Percentiles rank a stretch among this genome's conserved stretches.
These are phyloP conservation scores for Lithobates sylvaticus DNA, from an alignment of 2,797 vertebrate species.

Conservation along the genomic window DNA sequence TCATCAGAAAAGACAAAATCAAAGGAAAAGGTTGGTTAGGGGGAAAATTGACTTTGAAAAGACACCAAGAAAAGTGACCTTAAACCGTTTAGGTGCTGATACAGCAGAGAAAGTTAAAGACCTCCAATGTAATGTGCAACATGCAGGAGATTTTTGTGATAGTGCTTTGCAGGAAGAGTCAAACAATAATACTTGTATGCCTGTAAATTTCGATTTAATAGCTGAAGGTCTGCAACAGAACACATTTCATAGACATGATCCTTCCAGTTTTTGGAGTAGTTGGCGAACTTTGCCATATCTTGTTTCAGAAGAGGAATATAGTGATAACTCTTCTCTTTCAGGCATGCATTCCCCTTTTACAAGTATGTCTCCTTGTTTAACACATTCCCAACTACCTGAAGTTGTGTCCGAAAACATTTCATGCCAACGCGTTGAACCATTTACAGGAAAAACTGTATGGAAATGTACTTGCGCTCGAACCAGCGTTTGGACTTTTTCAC, in stretches of 20 bases:
- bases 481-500: slow-evolving; percentile 64
- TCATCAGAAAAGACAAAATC: background rate
- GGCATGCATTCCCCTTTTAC: background rate
- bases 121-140: background rate
- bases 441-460: slow-evolving; percentile 41
- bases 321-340: background rate
- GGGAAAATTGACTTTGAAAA: background rate
- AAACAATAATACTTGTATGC: slow-evolving; percentile 24
- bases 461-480: slow-evolving; percentile 76
- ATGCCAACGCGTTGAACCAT: slow-evolving; percentile 44
- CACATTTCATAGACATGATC: background rate
- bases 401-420: background rate
- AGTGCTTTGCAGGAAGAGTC: slow-evolving; percentile 1
- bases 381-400: background rate
- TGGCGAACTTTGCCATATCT: background rate
- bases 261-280: background rate
- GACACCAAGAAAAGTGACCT: background rate
- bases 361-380: background rate
- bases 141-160: background rate
- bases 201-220: background rate
- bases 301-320: slow-evolving; percentile 10
- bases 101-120: background rate
- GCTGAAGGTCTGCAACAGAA: background rate
- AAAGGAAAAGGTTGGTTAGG: background rate
- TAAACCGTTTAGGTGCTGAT: background rate